These are phyloP conservation scores for Coregonus sp. DNA, from an alignment of 2,797 vertebrate species.

Conservation along the genomic window DNA sequence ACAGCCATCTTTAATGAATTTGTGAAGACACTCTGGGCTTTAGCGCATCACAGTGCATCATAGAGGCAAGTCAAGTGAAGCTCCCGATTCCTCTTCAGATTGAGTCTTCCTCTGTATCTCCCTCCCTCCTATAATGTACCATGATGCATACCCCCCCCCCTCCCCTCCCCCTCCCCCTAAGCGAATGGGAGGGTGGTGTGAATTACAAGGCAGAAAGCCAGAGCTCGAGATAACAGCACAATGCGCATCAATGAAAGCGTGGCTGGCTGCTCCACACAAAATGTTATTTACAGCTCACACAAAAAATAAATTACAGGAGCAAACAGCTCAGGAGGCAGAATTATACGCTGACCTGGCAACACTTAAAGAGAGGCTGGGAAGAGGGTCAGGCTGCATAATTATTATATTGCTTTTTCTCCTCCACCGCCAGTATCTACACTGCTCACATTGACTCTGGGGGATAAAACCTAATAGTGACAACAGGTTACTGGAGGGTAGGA, in stretches of 20 bases:
- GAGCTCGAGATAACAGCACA: conserved; percentile 55
- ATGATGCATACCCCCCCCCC: neutral
- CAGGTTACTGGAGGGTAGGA: conserved; percentile 66
- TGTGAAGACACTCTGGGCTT: conserved; percentile 46
- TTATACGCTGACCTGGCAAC: conserved; percentile 73
- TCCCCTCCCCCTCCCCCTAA: conserved; percentile 27
- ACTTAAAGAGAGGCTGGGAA: conserved; percentile 57
- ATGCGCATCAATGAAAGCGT: conserved; percentile 62
- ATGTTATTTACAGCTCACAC: conserved; percentile 74
- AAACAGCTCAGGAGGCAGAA: conserved; percentile 59
- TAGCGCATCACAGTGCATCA: conserved; percentile 20
- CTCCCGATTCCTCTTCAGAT: conserved; percentile 27
- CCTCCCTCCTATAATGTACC: too few relatives aligned
- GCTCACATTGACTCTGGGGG: conserved; percentile 59
- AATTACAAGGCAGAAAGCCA: conserved; percentile 55
- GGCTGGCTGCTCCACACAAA: conserved; percentile 63
- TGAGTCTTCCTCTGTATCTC: conserved; percentile 13
- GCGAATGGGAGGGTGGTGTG: conserved; percentile 44
- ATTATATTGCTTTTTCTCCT: conserved; percentile 71
- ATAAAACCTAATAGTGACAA: conserved; percentile 60
- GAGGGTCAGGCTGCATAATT: conserved; percentile 70
- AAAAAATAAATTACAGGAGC: conserved; percentile 67
- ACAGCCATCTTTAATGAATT: conserved; percentile 61
- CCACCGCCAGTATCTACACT: conserved; percentile 70
- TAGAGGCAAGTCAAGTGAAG: conserved; percentile 44